Evolutionary conservation across 2,797 vertebrate genomes (phyloP).

Genomic region (Dendrocincla tyrannina): DNA sequence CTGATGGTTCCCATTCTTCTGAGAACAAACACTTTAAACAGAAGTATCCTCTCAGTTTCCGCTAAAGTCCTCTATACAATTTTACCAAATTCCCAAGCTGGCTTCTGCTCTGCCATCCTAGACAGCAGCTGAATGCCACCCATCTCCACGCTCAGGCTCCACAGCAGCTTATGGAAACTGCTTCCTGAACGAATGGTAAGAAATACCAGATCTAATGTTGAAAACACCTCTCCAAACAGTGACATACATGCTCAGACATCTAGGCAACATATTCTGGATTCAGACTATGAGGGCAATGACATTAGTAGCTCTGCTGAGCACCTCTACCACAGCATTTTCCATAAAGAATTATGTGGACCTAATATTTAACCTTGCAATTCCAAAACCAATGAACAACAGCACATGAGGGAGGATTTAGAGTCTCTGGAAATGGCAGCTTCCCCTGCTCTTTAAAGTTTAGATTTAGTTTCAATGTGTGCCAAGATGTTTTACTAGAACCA

Average conservation of each 20-base stretch:
- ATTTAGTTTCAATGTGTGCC: background rate
- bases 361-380: background rate
- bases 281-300: background rate
- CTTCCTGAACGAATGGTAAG: background rate
- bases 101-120: background rate
- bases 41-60: background rate
- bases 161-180: fast-evolving
- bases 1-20: background rate
- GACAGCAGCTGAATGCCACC: background rate
- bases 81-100: background rate
- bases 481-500: background rate
- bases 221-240: background rate
- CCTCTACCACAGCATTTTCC: background rate
- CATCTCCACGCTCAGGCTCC: background rate
- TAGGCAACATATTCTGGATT: background rate
- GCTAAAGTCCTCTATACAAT: background rate
- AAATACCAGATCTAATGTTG: background rate
- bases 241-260: background rate
- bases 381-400: background rate
- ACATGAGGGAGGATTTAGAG: background rate
- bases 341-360: background rate
- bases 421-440: background rate
- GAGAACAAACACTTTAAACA: background rate
- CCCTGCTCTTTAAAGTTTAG: background rate
- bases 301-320: background rate